Percentiles rank a stretch among this genome's conserved stretches.
Conservation (phyloP, 2,113 vertebrate genomes). For the Anser brachyrhynchus region DNA sequence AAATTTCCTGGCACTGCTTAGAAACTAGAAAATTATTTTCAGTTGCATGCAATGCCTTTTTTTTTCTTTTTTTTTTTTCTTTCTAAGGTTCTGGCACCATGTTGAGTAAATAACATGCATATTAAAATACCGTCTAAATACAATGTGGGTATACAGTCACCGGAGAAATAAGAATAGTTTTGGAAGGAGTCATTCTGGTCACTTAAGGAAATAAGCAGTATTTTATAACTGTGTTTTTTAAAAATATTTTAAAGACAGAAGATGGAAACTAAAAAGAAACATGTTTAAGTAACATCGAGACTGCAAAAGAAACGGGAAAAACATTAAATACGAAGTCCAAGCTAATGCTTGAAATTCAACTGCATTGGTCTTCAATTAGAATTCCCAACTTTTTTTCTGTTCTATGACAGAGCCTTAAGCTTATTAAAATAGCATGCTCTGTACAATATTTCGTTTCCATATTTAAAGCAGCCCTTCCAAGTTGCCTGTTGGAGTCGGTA, state of each 20-base stretch:
- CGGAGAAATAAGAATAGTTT: not conserved
- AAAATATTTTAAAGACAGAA: slow-evolving; percentile 40
- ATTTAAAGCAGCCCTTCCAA: slow-evolving; percentile 32
- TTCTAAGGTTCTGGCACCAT: not conserved
- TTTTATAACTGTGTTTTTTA: slow-evolving; percentile 23
- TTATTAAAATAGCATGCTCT: slow-evolving; percentile 28
- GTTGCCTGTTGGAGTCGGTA: not conserved
- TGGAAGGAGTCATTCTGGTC: slow-evolving; percentile 21
- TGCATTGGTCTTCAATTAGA: slow-evolving; percentile 19
- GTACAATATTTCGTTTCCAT: slow-evolving; percentile 1
- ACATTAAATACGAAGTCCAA: not conserved
- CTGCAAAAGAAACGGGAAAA: slow-evolving; percentile 45
- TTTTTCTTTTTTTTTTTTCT: not conserved
- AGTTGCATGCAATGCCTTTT: not conserved
- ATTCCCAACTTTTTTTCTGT: not conserved
- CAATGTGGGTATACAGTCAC: not conserved
- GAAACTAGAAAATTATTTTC: slow-evolving; percentile 9
- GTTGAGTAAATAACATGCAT: slow-evolving; percentile 15
- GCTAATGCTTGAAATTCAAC: slow-evolving; percentile 8
- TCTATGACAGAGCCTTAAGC: not conserved
- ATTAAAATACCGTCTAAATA: slow-evolving; percentile 34
- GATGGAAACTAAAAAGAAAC: slow-evolving; percentile 25
- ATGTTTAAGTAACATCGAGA: slow-evolving; percentile 46
- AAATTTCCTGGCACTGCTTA: slow-evolving; percentile 16
- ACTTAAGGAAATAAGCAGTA: slow-evolving; percentile 47